Base-by-base conservation (phyloP, 2,797 vertebrate genomes). In the Eulemur mongoz region DNA sequence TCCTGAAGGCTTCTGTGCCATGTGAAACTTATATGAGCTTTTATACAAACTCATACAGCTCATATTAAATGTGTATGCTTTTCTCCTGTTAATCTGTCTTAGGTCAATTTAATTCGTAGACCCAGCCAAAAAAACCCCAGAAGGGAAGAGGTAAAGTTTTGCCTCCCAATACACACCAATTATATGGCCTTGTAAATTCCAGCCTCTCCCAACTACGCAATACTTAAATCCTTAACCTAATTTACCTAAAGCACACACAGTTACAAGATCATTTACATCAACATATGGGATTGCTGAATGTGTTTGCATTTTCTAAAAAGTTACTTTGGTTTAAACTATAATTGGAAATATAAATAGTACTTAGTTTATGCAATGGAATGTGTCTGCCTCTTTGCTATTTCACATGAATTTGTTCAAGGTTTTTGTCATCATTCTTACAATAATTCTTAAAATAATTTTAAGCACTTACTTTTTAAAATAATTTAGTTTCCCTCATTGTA, bases 401-500 rank as follows among this genome's bases (percentile, higher is more conserved):
- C 20, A 43, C 5, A 30, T 81, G 15, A 65, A 83, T 80, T 48
- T n/a, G 45, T 73, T 83, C 38, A 25, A 59, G 54, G n/a, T 83
- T 94, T 59, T 95, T 91, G 50, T 23, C 38, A 40, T 32, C 63
- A 48, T 80, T 85, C 25, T 73, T 61, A 73, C 52, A 93, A 59
- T 91, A 54, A 94, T 87, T 83, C 72, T 91, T 93, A 45, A 76
- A 82, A 50, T 65, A 79, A 80, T 84, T 73, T 72, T 81, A 92
- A 89, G 25, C 15, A 80, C 4, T 54, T 5, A 82, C 67, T 73
- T 84, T 30, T 88, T 94, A 76, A 84, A 79, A 79, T 79, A 93
- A 87, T 73, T 91, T 89, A 27, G 32, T 52, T 82, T 91, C 15
- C 79, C 79, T 78, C 38, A 61, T 73, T 87, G 75, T 57, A 75